Conservation (phyloP, 1,140 invertebrate species). For the Cydia strobilella region DNA sequence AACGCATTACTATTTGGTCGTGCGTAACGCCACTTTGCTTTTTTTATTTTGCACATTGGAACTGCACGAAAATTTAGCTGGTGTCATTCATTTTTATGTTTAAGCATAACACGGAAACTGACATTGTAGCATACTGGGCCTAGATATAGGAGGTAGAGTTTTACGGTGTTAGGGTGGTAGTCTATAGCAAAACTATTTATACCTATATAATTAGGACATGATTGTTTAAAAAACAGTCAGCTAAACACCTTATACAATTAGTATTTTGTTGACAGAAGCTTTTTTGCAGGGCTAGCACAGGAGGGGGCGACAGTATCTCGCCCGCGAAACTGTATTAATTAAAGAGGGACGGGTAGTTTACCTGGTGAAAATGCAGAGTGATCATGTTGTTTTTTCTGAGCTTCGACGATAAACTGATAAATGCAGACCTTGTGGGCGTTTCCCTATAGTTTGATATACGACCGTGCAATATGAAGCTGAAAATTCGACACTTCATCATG, state of each 20-base stretch:
- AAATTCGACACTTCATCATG: slow-evolving; percentile 13
- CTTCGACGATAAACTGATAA: slow-evolving; percentile 18
- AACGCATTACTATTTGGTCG: background rate
- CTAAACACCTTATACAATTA: too few species aligned
- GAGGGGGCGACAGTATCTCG: too few species aligned
- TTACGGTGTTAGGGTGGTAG: too few species aligned
- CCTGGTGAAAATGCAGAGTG: background rate
- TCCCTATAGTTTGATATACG: slow-evolving; percentile 29
- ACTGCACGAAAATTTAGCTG: background rate
- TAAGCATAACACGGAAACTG: background rate
- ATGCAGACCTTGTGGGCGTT: slow-evolving; percentile 26
- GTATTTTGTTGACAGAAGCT: too few species aligned
- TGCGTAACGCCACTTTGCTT: background rate
- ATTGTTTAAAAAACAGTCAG: too few species aligned
- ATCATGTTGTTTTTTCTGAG: slow-evolving; percentile 6
- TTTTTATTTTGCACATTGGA: background rate
- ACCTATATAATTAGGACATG: too few species aligned
- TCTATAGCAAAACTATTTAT: too few species aligned
- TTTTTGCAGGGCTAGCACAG: too few species aligned
- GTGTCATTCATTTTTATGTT: background rate
- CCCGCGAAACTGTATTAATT: too few species aligned
- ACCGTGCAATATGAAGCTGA: slow-evolving; percentile 23
- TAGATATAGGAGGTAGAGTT: too few species aligned
- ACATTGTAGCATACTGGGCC: background rate
- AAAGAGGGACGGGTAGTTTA: too few species aligned